phyloP scores from a whole-genome alignment of 2,888 invertebrate genomes.

The Tipula vernalis region DNA sequence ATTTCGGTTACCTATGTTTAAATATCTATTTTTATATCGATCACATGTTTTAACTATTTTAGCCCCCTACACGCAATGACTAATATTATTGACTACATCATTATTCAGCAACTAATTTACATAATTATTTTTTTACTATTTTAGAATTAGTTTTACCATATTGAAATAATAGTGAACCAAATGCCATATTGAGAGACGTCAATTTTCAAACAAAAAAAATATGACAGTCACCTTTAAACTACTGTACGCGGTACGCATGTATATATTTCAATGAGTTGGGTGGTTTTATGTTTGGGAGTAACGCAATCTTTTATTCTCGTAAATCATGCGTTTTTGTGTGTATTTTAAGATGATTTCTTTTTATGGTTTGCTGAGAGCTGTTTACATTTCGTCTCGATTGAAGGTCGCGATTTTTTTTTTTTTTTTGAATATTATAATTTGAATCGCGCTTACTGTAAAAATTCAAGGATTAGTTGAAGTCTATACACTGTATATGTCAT shows the following conservation, averaged over 20 bases:
- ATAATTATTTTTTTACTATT: neutral
- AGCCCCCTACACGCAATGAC: neutral
- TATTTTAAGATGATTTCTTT: neutral
- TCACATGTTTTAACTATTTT: neutral
- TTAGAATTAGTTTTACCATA: neutral
- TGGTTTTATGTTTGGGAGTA: neutral
- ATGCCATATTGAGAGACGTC: neutral
- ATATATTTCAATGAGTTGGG: neutral
- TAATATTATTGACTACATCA: neutral
- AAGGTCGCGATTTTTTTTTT: neutral
- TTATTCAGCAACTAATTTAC: neutral
- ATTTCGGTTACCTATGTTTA: neutral
- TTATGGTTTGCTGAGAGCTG: neutral
- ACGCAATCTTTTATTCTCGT: neutral
- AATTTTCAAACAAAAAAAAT: neutral
- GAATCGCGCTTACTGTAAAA: neutral
- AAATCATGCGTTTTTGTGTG: neutral
- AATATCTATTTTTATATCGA: neutral
- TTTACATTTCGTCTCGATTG: neutral
- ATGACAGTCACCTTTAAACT: neutral
- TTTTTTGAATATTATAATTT: neutral
- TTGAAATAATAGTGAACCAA: neutral
- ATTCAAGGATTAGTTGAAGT: neutral
- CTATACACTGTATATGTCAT: neutral
- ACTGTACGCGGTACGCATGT: neutral